A percentile compares a stretch with the other conserved stretches of the same genome.
Evolutionary conservation across 2,797 vertebrate species (phyloP).

Genomic region (Hydrocynus forskahlii): DNA sequence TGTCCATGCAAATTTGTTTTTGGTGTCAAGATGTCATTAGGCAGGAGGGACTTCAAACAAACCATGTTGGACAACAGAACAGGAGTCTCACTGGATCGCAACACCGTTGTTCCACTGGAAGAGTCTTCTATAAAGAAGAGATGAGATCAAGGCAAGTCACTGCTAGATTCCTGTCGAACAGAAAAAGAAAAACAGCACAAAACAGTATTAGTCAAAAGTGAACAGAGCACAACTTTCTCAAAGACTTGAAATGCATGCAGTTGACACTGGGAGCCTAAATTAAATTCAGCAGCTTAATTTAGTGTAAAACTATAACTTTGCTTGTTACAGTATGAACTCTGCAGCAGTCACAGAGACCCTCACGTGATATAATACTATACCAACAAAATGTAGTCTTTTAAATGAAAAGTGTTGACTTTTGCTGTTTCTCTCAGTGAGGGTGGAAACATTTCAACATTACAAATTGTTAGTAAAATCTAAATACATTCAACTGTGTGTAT

Average conservation of each 20-base stretch:
- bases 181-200: slow-evolving; percentile 14
- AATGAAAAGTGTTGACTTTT: too few relatives aligned
- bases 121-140: slow-evolving; percentile 11
- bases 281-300: not conserved
- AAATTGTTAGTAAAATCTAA: too few relatives aligned
- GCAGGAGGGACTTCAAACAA: not conserved
- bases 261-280: not conserved
- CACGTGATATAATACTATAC: too few relatives aligned
- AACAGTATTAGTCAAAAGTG: slow-evolving; percentile 55
- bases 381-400: too few relatives aligned
- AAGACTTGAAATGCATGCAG: not conserved
- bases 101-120: not conserved
- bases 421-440: too few relatives aligned
- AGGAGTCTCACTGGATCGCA: not conserved
- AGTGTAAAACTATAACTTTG: too few relatives aligned
- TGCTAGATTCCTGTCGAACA: slow-evolving; percentile 74
- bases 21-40: not conserved
- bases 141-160: slow-evolving; percentile 78
- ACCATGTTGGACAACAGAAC: not conserved
- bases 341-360: too few relatives aligned
- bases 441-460: too few relatives aligned
- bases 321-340: too few relatives aligned
- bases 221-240: not conserved
- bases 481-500: too few relatives aligned
- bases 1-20: slow-evolving; percentile 43